Base-by-base conservation (phyloP, 2,113 vertebrate species). In the Acanthisitta chloris region DNA sequence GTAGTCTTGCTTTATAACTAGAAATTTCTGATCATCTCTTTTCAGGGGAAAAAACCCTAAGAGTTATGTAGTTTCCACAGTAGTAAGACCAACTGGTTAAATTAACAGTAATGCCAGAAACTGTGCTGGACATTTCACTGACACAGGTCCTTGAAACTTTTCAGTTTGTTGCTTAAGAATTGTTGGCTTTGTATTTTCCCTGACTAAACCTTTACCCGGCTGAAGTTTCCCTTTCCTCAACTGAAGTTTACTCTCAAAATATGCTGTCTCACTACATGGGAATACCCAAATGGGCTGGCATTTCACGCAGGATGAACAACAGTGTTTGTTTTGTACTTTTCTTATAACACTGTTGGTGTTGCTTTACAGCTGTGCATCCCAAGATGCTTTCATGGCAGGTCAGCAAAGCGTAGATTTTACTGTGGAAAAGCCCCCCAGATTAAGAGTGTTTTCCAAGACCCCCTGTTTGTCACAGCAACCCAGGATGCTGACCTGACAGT, bases 31-130 rank as follows among this genome's bases (percentile, higher is more conserved):
- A 31, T 25, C 8, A 40, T 12, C 23, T 58, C 17, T 69, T 29
- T 46, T 65, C 23, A 31, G 31, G 10, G 4, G 24, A 66, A 34
- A 84, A 69, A 55, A 51, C 5, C 34, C 20, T 11, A 43, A 15
- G 12, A 77, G 10, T 38, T 52, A 8, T 0, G 1, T 57, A 71
- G 54, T 77, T 54, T 45, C 76, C 57, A 66, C 62, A 64, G 61
- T 4, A 59, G 52, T 91, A 95, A 90, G 59, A 79, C 13, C 43
- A 71, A 20, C 23, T 66, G 26, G 38, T 46, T 95, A 71, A 82
- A 58, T 91, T 73, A 91, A 83, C 46, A 24, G 20, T 51, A 82
- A 55, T 86, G 51, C 77, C 96, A 97, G 92, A 96, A 97, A 93
- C 93, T 96, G 92, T 94, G 79, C 79, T 52, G 93, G 72, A 84